These are phyloP conservation scores for Zaprionus ghesquierei DNA, from an alignment of 1,140 invertebrate genomes.

Conservation along the genomic window DNA sequence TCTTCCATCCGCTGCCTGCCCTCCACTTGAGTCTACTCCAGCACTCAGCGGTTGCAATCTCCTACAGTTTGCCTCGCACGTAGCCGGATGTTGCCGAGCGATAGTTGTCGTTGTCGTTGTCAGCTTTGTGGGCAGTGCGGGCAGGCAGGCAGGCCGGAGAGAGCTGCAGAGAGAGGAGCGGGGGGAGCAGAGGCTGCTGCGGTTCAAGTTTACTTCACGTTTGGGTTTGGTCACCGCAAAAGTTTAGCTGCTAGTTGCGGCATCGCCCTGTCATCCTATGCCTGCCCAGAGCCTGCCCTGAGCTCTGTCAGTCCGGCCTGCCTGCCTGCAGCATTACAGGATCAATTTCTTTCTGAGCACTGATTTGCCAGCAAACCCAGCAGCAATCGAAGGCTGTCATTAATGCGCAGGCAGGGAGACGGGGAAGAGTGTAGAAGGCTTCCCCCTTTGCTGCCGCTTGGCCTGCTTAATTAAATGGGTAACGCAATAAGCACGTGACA, in stretches of 20 bases:
- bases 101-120: conserved; percentile 64
- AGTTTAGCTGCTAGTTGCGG: conserved; percentile 59
- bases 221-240: conserved; percentile 61
- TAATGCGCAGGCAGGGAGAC: background rate
- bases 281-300: too few species aligned
- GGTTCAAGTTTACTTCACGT: conserved; percentile 53
- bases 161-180: background rate
- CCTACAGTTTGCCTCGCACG: conserved; percentile 33
- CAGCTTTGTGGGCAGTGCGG: conserved; percentile 30
- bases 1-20: background rate
- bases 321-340: conserved; percentile 40
- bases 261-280: background rate
- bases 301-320: conserved; percentile 3
- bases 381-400: background rate
- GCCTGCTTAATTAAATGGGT: conserved; percentile 40
- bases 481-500: conserved; percentile 65
- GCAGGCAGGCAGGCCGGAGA: background rate
- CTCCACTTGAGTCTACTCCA: background rate
- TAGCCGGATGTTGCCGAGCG: conserved; percentile 65
- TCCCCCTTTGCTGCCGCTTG: background rate
- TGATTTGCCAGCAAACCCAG: conserved; percentile 32
- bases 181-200: background rate
- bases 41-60: conserved; percentile 21
- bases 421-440: background rate
- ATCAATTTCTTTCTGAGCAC: conserved; percentile 52